Base-by-base conservation (phyloP, 1,140 invertebrate species). In the Musca domestica region DNA sequence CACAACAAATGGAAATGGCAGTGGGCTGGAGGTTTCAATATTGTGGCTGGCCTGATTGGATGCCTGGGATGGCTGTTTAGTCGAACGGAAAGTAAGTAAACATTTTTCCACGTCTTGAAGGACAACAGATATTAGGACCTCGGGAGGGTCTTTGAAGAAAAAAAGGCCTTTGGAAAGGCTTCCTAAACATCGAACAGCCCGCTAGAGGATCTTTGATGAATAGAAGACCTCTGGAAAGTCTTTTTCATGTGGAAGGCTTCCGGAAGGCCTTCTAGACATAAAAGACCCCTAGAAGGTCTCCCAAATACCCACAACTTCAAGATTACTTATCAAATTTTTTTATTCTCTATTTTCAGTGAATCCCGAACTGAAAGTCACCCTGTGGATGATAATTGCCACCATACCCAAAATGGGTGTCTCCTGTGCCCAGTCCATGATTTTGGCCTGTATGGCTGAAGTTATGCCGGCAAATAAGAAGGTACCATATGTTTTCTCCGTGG, bases 301-400 rank as follows among this genome's bases (percentile, higher is more conserved):
- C 9, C 9, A 30, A 9, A 30, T 9, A 30, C 27, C 27, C 9
- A 30, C n/a, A 15, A 9, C n/a, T 22, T 22, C 17, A 12, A 17
- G 49, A 12, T 10, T 52, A 19, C 9, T 6, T 22, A 49, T 65
- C 4, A 2, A 20, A 10, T 51, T 15, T 20, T 41, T 46, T 9
- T n/a, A 14, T 63, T n/a, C 0, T 4, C 20, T 48, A n/a, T n/a
- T n/a, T 61, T 22, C 30, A 80, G 78, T 80, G 74, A 58, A 77
- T 73, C 71, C 75, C 2, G 72, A 75, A n/a, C 61, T 80, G 0
- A 78, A 76, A 34, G 79, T 81, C 19, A 70, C 70, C 0, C 63
- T 81, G 1, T 81, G 79, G 76, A 81, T 81, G 79, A 76, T 79
- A 17, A 78, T 81, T 23, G 76, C 79, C 25, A 75, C 76, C 10